These are phyloP conservation scores for Gallinago paraguaiae DNA, from an alignment of 2,113 vertebrate species.

Conservation along the genomic window DNA sequence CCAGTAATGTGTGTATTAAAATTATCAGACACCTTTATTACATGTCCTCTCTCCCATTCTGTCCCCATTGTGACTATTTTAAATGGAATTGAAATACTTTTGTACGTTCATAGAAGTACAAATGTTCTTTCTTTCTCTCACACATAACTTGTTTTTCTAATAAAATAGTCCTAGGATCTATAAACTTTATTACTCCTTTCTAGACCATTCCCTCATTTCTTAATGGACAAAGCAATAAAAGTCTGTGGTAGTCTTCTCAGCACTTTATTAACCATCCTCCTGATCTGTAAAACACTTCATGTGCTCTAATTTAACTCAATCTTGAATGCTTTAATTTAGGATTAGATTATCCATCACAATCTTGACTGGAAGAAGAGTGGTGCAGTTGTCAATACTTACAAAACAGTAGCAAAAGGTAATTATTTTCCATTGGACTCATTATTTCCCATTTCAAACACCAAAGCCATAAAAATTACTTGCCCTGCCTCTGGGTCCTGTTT, in stretches of 20 bases:
- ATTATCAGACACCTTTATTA: background rate
- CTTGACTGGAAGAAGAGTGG: background rate
- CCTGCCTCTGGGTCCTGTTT: background rate
- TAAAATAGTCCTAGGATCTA: background rate
- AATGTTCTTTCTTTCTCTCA: background rate
- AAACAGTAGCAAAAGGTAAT: background rate
- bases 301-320: background rate
- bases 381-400: background rate
- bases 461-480: background rate
- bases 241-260: background rate
- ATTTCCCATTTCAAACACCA: background rate
- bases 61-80: background rate
- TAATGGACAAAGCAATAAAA: background rate
- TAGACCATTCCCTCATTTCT: background rate
- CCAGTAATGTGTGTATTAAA: background rate
- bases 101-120: background rate
- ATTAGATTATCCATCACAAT: background rate
- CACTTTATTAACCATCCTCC: background rate
- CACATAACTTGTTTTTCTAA: background rate
- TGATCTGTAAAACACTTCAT: background rate
- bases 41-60: background rate
- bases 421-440: background rate
- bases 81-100: background rate
- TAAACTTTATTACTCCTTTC: background rate
- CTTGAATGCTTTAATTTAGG: background rate